Evolutionary conservation across 2,888 invertebrate species (phyloP).

Genomic region (Amiota mariae): DNA sequence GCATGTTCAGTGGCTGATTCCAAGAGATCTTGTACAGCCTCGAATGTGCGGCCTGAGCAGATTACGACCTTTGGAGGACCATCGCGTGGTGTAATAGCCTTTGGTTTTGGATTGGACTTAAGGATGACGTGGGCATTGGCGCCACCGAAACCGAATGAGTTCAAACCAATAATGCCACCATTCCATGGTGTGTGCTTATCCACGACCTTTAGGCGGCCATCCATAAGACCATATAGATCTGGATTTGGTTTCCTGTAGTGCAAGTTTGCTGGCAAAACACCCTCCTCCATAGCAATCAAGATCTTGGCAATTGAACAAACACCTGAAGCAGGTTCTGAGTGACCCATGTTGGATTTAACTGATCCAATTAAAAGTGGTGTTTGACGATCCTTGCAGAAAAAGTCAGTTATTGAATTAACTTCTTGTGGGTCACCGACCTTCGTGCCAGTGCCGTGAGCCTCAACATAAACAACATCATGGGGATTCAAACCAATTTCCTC

Average conservation of each 20-base stretch:
- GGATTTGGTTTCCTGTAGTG: slow-evolving; percentile 91
- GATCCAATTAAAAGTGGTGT: slow-evolving; percentile 92
- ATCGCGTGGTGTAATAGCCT: slow-evolving; percentile 76
- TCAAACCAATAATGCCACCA: slow-evolving; percentile 93
- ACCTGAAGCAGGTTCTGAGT: slow-evolving; percentile 95
- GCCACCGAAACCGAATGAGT: slow-evolving; percentile 99
- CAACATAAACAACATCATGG: slow-evolving; percentile 89
- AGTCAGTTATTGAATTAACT: slow-evolving; percentile 92
- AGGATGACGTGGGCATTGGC: slow-evolving; percentile 94
- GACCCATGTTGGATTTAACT: slow-evolving; percentile 99
- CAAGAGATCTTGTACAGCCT: slow-evolving; percentile 81
- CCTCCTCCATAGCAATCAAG: slow-evolving; percentile 92
- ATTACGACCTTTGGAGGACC: slow-evolving; percentile 81
- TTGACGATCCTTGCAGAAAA: slow-evolving; percentile 88
- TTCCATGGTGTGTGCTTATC: slow-evolving; percentile 87
- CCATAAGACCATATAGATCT: slow-evolving; percentile 91
- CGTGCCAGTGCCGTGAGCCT: slow-evolving; percentile 99
- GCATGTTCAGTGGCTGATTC: slow-evolving; percentile 77
- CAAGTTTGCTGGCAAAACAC: slow-evolving; percentile 91
- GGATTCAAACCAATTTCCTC: slow-evolving; percentile 88
- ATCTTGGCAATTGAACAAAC: slow-evolving; percentile 93
- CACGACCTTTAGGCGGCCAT: slow-evolving; percentile 94
- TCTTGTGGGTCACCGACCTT: slow-evolving; percentile 99
- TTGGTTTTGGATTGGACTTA: slow-evolving; percentile 84
- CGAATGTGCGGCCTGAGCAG: slow-evolving; percentile 90